Base-by-base conservation (phyloP, 2,888 invertebrate genomes). In the Acanthoscelides obtectus region DNA sequence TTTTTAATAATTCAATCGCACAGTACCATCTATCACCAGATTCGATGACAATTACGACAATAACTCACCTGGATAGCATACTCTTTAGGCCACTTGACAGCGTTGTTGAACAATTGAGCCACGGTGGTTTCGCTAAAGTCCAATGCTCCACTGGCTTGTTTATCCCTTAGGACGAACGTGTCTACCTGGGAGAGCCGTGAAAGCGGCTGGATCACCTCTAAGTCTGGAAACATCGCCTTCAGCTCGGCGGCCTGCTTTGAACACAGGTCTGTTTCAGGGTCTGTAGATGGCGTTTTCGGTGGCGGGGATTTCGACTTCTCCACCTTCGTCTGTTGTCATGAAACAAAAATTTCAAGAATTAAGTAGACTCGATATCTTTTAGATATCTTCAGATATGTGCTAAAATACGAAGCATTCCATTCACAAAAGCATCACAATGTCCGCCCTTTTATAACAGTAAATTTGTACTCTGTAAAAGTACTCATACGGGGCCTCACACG, bases 11-110 rank as follows among this genome's bases (percentile, higher is more conserved):
- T n/a, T n/a, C n/a, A n/a, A n/a, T n/a, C n/a, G n/a, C n/a, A n/a
- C n/a, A n/a, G n/a, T n/a, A n/a, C n/a, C n/a, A n/a, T n/a, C n/a
- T n/a, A n/a, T n/a, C n/a, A n/a, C n/a, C n/a, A n/a, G n/a, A n/a
- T n/a, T n/a, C n/a, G n/a, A n/a, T n/a, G n/a, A n/a, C n/a, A n/a
- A n/a, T n/a, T n/a, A n/a, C n/a, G 63, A 12, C 19, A 19, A 63
- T 63, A 63, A 4, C 98, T 90, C 20, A 95, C 93, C 85, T 96
- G 95, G 45, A 97, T 89, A 0, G 96, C 94, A 80, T 94, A 92
- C 84, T 97, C 97, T 84, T 93, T 89, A 76, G 92, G 92, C 92
- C 92, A 92, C 75, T 86, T 86, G 0, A 86, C 84, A 1, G 85
- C 85, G 74, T 85, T 84, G 72, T 85, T 86, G 72, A 91, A 86